Evolutionary conservation across 2,113 vertebrate species (phyloP).

Genomic region (Scomber scombrus): DNA sequence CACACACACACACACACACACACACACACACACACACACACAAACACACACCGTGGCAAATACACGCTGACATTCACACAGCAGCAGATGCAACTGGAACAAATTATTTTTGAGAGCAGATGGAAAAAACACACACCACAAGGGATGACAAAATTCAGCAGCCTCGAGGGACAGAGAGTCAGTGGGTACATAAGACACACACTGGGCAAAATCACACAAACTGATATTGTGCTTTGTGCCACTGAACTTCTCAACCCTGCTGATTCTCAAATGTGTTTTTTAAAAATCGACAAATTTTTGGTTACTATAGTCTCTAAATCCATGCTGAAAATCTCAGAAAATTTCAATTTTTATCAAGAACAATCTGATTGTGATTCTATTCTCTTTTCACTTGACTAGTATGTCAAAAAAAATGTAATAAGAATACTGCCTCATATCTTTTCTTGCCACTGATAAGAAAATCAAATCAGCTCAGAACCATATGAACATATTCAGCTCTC

Average conservation of each 20-base stretch:
- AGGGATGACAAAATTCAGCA: background rate
- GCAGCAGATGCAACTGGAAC: conserved; percentile 30
- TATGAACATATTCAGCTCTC: too few species aligned
- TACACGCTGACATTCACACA: conserved; percentile 4
- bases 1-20: background rate
- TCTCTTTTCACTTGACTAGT: too few species aligned
- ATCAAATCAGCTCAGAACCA: too few species aligned
- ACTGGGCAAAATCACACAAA: background rate
- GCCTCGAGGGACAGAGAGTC: conserved; percentile 11
- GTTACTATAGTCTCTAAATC: too few species aligned
- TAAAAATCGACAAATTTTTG: too few species aligned
- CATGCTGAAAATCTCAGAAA: too few species aligned
- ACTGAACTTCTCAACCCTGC: background rate
- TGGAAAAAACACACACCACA: conserved; percentile 5
- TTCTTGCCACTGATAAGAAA: too few species aligned
- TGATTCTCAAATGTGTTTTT: background rate
- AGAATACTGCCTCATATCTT: too few species aligned
- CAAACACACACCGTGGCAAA: background rate
- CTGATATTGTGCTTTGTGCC: background rate
- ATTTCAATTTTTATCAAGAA: too few species aligned
- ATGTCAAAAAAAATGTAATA: too few species aligned
- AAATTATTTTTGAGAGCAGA: conserved; percentile 18
- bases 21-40: background rate
- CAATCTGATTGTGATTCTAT: too few species aligned
- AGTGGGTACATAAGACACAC: background rate